Evolutionary conservation across 2,888 invertebrate species (phyloP), one percentile per base, ranked within the genome.

Genomic region (Exocentrus adspersus): DNA sequence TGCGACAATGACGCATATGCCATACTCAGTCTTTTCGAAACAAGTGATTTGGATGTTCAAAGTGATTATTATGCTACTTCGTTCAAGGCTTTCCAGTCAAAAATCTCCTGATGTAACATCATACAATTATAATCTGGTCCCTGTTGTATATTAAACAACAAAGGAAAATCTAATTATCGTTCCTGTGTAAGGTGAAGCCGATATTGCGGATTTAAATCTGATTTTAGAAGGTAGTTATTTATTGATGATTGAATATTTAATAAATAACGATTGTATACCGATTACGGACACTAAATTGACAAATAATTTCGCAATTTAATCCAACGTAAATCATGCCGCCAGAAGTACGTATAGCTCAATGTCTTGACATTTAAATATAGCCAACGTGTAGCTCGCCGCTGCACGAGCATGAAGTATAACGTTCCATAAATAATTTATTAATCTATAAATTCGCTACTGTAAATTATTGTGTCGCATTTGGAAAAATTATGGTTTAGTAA

Each of bases 251-350:
- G 43, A 24, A 28, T 54, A 43, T 45, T 30, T 17, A n/a, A 41
- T 54, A 43, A 28, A 42, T 24, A 20, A 0, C 28, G 9, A 28
- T 10, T 43, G 24, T 43, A 30, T 16, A 28, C 43, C 54, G 43
- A 45, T 54, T 43, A 43, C 12, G 24, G 9, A 30, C 28, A 54
- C 28, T 45, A 28, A 45, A 54, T 45, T 54, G 54, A 54, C 54
- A 54, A 54, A 54, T 43, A 43, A 12, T 54, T 54, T 54, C 54
- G 43, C 54, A 54, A 54, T 54, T 54, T 54, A 10, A 43, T 16
- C 19, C 10, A 24, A 16, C 30, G 17, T 50, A 63, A 48, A 61
- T 65, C 65, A 54, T 60, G 51, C 63, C 48, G 51, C 63, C n/a
- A 61, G 62, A 54, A 19, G 42, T 58, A 21, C 60, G 59, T 57